A percentile compares a stretch with the other conserved stretches of the same genome.
Evolutionary conservation across 2,888 invertebrate species (phyloP).

Genomic region (Hirtodrosophila trivittata): DNA sequence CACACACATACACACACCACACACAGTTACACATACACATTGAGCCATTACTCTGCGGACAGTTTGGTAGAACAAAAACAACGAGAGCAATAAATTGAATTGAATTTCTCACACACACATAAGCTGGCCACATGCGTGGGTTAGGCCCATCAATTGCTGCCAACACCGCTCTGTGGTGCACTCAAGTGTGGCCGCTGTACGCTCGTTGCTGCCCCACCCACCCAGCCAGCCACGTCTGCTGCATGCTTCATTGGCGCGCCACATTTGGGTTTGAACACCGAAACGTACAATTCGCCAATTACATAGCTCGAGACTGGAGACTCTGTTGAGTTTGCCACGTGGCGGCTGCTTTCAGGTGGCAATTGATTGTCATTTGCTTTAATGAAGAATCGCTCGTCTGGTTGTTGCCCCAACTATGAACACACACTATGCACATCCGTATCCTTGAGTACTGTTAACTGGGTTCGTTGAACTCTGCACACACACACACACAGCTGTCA

Average conservation of each 20-base stretch:
- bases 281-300: conserved; percentile 70
- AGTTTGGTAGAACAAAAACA: conserved; percentile 35
- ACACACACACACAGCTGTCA: conserved; percentile 35
- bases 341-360: conserved; percentile 57
- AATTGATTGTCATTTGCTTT: conserved; percentile 68
- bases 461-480: conserved; percentile 56
- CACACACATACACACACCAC: conserved; percentile 26
- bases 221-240: conserved; percentile 5
- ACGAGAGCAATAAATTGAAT: conserved; percentile 59
- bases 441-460: conserved; percentile 8
- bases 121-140: conserved; percentile 67
- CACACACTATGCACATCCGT: conserved; percentile 5
- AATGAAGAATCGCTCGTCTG: conserved; percentile 47
- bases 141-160: conserved; percentile 49
- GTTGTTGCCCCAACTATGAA: conserved; percentile 13
- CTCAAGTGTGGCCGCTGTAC: conserved; percentile 49
- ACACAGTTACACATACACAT: conserved; percentile 20
- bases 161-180: conserved; percentile 37
- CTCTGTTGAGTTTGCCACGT: conserved; percentile 31
- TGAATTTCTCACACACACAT: conserved; percentile 48
- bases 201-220: not conserved
- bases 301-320: conserved; percentile 33
- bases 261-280: conserved; percentile 49
- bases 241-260: conserved; percentile 65
- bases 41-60: conserved; percentile 53